Base-by-base conservation (phyloP, 2,113 vertebrate species). In the Coryphaenoides rupestris region DNA sequence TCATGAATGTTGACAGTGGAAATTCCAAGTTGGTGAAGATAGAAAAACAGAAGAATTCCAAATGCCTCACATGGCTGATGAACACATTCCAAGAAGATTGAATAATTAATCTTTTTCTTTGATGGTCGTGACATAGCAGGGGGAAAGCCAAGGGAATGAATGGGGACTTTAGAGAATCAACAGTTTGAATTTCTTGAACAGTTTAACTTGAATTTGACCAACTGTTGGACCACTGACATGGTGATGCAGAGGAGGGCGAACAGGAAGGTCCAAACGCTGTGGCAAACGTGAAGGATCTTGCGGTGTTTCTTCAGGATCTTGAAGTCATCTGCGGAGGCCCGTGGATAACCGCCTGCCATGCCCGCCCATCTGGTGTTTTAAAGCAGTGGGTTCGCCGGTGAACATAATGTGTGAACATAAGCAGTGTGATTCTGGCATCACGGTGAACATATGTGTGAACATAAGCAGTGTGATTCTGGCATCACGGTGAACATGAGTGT, bases 291-390 rank as follows among this genome's bases (percentile, higher is more conserved):
- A 99, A 98, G n/a, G 58, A 95, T 67, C 54, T 99, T 98, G 74
- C 97, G 91, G 54, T 98, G 92, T 72, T 90, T 91, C 84, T 96
- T 98, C 45, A 99, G 90, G 68, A 98, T 86, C 74, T 93, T 93
- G 74, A 95, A 97, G 79, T 99, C 97, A n/a, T 99, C 97, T 0
- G 94, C 88, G n/a, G n/a, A 99, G 84, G 53, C 97, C 97, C 0
- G 97, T 99, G n/a, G 89, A 99, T 93, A 69, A 98, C 93, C 0
- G 97, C 97, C 68, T 99, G n/a, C 97, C 96, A 99, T 99, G 56
- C n/a, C n/a, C 97, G 0, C 97, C 97, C 97, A 99, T 99, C 97
- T 99, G 82, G 22, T 3, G 49, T n/a, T n/a, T n/a, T n/a, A 54
- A 77, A 14, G 68, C 13, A n/a, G n/a, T n/a, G n/a, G n/a, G n/a